A percentile compares a stretch with the other conserved stretches of the same genome.
Conservation (phyloP, 2,888 invertebrate species). For the Eupeodes latifasciatus region DNA sequence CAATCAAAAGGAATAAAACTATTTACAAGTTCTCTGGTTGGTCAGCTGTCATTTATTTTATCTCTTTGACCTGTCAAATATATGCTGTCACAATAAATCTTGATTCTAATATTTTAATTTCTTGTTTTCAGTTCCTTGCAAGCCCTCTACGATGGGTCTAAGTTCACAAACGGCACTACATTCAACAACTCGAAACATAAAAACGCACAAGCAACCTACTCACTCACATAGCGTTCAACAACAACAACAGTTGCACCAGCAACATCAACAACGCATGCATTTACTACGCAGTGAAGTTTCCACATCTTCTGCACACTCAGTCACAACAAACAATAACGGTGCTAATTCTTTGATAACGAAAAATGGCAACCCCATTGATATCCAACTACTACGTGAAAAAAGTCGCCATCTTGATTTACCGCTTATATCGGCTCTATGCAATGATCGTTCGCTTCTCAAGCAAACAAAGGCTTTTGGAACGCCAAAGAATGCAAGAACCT, state of each 20-base stretch:
- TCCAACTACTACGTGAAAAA: slow-evolving; percentile 93
- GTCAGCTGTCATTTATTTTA: too few relatives aligned
- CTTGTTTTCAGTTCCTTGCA: slow-evolving; percentile 81
- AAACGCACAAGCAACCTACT: slow-evolving; percentile 79
- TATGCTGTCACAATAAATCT: too few relatives aligned
- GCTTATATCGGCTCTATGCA: slow-evolving; percentile 95
- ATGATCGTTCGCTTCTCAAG: slow-evolving; percentile 94
- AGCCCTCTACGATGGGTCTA: slow-evolving; percentile 78
- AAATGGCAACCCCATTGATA: slow-evolving; percentile 86
- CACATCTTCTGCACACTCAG: slow-evolving; percentile 49
- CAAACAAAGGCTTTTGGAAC: slow-evolving; percentile 94
- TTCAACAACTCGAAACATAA: slow-evolving; percentile 78
- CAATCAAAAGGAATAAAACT: too few relatives aligned
- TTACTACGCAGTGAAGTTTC: slow-evolving; percentile 61
- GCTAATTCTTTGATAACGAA: slow-evolving; percentile 84
- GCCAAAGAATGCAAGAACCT: slow-evolving; percentile 87
- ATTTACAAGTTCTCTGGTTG: too few relatives aligned
- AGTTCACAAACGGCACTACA: slow-evolving; percentile 69
- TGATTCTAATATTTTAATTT: background rate
- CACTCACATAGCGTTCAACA: slow-evolving; percentile 55
- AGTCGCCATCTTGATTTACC: slow-evolving; percentile 96
- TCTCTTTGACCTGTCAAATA: too few relatives aligned
- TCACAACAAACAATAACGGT: slow-evolving; percentile 77
- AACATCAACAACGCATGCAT: slow-evolving; percentile 63
- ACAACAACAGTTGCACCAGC: slow-evolving; percentile 50